A percentile compares a stretch with the other conserved stretches of the same genome.
Evolutionary conservation across 2,888 invertebrate species (phyloP).

Genomic region (Limnephilus auricula): DNA sequence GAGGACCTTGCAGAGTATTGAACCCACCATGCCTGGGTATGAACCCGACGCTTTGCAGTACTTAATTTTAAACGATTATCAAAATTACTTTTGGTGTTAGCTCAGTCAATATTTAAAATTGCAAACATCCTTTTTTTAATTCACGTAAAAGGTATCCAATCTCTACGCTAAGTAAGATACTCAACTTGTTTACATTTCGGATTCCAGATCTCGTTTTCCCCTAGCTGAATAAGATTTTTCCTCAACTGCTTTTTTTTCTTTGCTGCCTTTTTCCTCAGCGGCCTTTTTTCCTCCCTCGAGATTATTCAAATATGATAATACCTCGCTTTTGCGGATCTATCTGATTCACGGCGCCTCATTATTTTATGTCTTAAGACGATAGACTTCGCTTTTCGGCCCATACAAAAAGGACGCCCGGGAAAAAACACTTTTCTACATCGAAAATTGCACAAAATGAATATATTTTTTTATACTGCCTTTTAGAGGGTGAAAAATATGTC

Average conservation of each 20-base stretch:
- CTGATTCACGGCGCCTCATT: slow-evolving; percentile 42
- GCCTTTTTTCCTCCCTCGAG: neutral
- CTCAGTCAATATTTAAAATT: neutral
- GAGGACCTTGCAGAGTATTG: too few species aligned
- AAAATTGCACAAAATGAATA: too few species aligned
- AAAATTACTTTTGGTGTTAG: neutral
- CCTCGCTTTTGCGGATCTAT: neutral
- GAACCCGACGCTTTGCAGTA: too few species aligned
- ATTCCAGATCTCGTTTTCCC: neutral
- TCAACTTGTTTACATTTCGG: neutral
- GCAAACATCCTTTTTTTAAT: neutral
- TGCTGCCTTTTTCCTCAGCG: slow-evolving; percentile 5
- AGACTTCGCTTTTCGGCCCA: too few species aligned
- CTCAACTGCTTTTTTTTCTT: neutral
- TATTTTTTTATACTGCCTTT: too few species aligned
- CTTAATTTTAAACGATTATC: too few species aligned
- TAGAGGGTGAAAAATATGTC: too few species aligned
- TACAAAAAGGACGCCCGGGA: too few species aligned
- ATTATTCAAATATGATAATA: slow-evolving; percentile 45
- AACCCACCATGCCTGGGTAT: too few species aligned
- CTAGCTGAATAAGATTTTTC: neutral
- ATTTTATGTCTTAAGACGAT: slow-evolving; percentile 46
- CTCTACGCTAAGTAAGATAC: neutral
- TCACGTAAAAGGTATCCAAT: neutral
- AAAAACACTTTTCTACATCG: too few species aligned